phyloP scores from a whole-genome alignment of 2,113 vertebrate genomes.

The Leptobrachium ailaonicum region DNA sequence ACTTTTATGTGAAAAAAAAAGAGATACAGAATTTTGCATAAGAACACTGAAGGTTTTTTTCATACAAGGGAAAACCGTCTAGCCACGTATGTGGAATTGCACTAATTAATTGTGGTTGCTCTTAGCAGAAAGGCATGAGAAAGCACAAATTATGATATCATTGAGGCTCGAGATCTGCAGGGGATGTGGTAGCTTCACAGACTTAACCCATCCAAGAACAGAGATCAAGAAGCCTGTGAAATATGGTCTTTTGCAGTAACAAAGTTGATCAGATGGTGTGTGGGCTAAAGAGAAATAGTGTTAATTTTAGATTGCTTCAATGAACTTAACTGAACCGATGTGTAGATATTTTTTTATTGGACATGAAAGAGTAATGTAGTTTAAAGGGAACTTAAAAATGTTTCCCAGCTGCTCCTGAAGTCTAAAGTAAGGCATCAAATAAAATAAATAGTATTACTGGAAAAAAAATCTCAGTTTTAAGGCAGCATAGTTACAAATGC shows the following conservation, averaged over 20 bases:
- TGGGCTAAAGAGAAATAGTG: constrained; percentile 25
- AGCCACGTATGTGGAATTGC: background rate
- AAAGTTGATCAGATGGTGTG: constrained; percentile 39
- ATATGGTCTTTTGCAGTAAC: constrained; percentile 22
- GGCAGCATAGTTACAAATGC: too few species aligned
- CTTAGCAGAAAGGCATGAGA: constrained; percentile 13
- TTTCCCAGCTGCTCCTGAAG: too few species aligned
- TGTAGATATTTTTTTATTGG: background rate
- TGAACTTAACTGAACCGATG: constrained; percentile 15
- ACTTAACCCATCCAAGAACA: constrained; percentile 24
- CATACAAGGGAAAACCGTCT: background rate
- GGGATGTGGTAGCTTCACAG: constrained; percentile 35
- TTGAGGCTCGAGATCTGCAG: constrained; percentile 13
- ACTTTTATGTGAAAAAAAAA: too few species aligned
- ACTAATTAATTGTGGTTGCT: background rate
- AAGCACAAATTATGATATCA: constrained; percentile 31
- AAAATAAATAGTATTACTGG: too few species aligned
- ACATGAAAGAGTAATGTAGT: too few species aligned
- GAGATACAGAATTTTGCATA: too few species aligned
- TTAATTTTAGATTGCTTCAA: constrained; percentile 8
- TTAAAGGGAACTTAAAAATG: too few species aligned
- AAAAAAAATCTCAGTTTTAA: too few species aligned
- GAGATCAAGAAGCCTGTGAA: constrained; percentile 39
- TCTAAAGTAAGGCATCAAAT: too few species aligned
- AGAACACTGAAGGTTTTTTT: too few species aligned